Base-by-base conservation (phyloP, 2,888 invertebrate species). In the Xanthia togata region DNA sequence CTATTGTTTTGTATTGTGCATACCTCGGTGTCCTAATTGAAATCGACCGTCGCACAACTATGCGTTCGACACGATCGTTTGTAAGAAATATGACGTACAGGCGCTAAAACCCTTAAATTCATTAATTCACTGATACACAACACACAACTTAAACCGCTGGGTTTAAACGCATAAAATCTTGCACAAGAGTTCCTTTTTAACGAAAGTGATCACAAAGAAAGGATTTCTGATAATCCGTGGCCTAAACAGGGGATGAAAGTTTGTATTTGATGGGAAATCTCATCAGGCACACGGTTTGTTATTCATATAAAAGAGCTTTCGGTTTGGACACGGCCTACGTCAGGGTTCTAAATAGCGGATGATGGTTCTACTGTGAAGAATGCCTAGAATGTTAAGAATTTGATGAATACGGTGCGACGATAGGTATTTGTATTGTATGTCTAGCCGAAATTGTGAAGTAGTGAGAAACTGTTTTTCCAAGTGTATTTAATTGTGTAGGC, bases 1-100 rank as follows among this genome's bases (percentile, higher is more conserved):
- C 59, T 76, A 76, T 80, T 80, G 78, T 80, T 75, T 69, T 63
- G 53, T 65, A 47, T 23, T 47, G 31, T 70, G 38, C n/a, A 57
- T 68, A 73, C 68, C 4, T 14, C 57, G 26, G 26, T 31, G 31
- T 59, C 8, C 17, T 59, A 31, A 8, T 31, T 31, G 59, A 59
- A 9, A 26, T 0, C 17, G 2, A 57, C 1, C 8, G 17, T 26
- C 26, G 26, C 26, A 8, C 17, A 26, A 59, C 8, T 31, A 17
- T 4, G 31, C 59, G 17, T 20, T 59, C 31, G 31, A 59, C 17
- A 3, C 31, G 9, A 59, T 1, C 31, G 59, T 59, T 59, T 57
- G 14, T 26, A 6, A 26, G 26, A 14, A 57, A 12, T n/a, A 12
- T 55, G n/a, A 12, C 14, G 2, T 57, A 26, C 57, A 57, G 14